These are phyloP conservation scores for Dermolepida albohirtum DNA, from an alignment of 2,888 invertebrate species.

Conservation along the genomic window DNA sequence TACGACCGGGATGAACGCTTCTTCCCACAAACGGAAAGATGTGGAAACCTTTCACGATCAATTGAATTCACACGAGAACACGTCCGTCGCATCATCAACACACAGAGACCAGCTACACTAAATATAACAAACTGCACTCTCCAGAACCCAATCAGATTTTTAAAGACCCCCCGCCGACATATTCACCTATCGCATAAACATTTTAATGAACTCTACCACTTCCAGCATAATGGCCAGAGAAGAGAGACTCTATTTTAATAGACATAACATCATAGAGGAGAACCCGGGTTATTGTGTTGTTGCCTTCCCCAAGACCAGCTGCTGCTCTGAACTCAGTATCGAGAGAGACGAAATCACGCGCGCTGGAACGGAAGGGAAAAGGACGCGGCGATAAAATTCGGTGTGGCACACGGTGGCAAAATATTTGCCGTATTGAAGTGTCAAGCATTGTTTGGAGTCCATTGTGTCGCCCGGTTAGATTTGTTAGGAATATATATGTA, in stretches of 20 bases:
- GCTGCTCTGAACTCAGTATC: conserved; percentile 50
- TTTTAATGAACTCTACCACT: conserved; percentile 65
- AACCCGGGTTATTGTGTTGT: conserved; percentile 55
- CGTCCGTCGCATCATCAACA: no score
- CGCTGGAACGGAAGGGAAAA: conserved; percentile 49
- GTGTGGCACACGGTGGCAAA: conserved; percentile 59
- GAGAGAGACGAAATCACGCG: conserved; percentile 50
- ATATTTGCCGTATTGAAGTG: conserved; percentile 66
- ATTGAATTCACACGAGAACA: conserved; percentile 48
- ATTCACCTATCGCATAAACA: conserved; percentile 63
- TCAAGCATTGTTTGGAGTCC: conserved; percentile 63
- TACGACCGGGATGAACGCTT: no score
- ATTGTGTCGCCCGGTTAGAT: conserved; percentile 62
- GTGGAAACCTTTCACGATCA: conserved; percentile 35
- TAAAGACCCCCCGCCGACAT: conserved; percentile 57
- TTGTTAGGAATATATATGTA: conserved; percentile 57
- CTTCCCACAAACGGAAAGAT: no score
- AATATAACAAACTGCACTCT: conserved; percentile 18
- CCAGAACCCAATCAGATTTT: conserved; percentile 50
- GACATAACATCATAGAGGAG: conserved; percentile 58
- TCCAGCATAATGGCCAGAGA: conserved; percentile 59
- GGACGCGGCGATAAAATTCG: conserved; percentile 48
- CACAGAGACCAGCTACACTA: no score
- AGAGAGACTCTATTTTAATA: conserved; percentile 63
- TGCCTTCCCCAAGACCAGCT: conserved; percentile 61